Base-by-base conservation (phyloP, 2,113 vertebrate species). In the Ciconia boyciana region DNA sequence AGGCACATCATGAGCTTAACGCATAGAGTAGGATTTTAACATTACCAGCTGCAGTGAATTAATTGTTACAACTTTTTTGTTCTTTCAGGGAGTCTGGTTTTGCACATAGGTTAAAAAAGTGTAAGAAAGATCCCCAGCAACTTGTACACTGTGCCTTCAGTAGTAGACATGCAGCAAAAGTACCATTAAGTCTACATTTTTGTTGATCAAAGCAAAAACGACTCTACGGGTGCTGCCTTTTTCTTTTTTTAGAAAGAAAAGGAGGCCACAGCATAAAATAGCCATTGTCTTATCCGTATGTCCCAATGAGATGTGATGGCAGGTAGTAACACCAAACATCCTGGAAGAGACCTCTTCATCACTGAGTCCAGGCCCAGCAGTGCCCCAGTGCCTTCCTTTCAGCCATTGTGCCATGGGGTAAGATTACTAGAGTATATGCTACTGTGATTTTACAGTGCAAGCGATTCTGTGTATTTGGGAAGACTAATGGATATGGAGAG, bases 21-120 rank as follows among this genome's bases (percentile, higher is more conserved):
- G 1, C 44, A 52, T 10, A 44, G 61, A 89, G 92, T 46, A 95
- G 90, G 90, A 93, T 92, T 94, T 94, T 92, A 94, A 89, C 66
- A 65, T 78, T 83, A 93, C 64, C 72, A 89, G 65, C 43, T 62
- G 82, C 52, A 61, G 62, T 77, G 70, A 95, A 95, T 93, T 87
- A 87, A 90, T 90, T 65, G 80, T 91, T 87, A 89, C 0, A 31
- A 76, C 31, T 78, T 39, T 66, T 55, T 58, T 43, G 14, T 75
- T 90, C 77, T 90, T 88, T 80, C 54, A 31, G 11, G 10, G 74
- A 83, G 34, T 5, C 58, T 74, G 66, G 6, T 72, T 91, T 95
- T 79, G 62, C 49, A 46, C 34, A 57, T 8, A 10, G 25, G 44
- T 65, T 91, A 20, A 91, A 78, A 70, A 74, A 21, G 22, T 60